Conservation (phyloP, 2,888 invertebrate genomes). For the Amorpha juglandis region DNA sequence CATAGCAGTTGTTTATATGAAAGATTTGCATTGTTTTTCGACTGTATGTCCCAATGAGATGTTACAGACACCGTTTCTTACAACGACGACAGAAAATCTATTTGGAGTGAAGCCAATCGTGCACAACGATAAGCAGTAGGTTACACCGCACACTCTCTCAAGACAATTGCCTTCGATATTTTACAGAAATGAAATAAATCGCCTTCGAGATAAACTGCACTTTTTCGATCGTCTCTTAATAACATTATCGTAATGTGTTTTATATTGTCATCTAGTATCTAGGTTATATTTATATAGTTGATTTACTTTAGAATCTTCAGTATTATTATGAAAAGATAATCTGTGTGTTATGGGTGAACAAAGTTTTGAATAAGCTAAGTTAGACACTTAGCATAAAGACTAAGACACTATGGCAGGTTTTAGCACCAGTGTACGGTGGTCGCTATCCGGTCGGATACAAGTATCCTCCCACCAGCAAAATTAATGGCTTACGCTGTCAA, state of each 20-base stretch:
- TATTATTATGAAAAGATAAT: no score
- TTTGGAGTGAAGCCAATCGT: conserved; percentile 63
- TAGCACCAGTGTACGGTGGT: no score
- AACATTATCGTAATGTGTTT: conserved; percentile 20
- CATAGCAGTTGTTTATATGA: no score
- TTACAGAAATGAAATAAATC: conserved; percentile 45
- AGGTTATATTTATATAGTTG: neutral
- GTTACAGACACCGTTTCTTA: conserved; percentile 29
- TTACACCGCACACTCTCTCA: conserved; percentile 49
- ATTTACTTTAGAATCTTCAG: neutral
- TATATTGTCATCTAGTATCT: neutral
- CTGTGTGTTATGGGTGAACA: no score
- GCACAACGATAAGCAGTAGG: conserved; percentile 60
- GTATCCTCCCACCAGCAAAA: no score
- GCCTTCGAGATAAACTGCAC: conserved; percentile 25
- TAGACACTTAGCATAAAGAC: no score
- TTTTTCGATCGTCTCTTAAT: conserved; percentile 17
- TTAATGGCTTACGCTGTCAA: no score
- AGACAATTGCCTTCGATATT: conserved; percentile 61
- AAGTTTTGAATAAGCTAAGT: no score
- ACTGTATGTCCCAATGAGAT: neutral
- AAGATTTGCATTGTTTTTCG: no score
- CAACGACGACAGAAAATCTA: conserved; percentile 50
- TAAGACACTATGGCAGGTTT: no score
- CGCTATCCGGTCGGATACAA: no score